Evolutionary conservation across 2,797 vertebrate genomes (phyloP), one percentile per base, ranked within the genome.

Genomic region (Trachurus trachurus): DNA sequence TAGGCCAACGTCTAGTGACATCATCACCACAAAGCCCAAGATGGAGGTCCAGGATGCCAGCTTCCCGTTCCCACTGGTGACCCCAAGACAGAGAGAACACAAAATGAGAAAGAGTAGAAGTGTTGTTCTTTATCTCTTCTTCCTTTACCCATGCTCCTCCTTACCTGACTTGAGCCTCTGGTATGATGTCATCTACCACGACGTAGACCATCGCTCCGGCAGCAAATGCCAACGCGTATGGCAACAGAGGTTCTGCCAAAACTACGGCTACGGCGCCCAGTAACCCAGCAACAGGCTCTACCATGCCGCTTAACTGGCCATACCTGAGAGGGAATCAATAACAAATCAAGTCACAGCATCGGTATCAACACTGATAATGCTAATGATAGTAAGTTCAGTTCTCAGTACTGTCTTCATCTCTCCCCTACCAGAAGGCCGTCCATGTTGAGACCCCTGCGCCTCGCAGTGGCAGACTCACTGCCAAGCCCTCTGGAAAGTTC

Each of bases 191-290:
- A 0, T 99, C 98, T 71, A 97, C 94, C 73, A 99, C 98, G 76
- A 99, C 98, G 0, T 97, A 99, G 64, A 99, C 96, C 98, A 99
- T 99, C 0, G 98, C 98, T 0, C 98, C 98, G 0, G 98, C 98
- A 0, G 98, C 98, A 2, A 99, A 99, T 0, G 97, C 97, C 90
- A 99, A 84, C 0, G 98, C 97, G 0, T 98, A 99, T 0, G 98
- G 98, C 50, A 99, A 88, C 31, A 99, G 87, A 0, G 98, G 98
- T 79, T 98, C 96, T 0, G 96, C 97, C 84, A 98, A 17, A 34
- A 95, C 96, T 61, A 99, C 94, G 0, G 98, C 96, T 0, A 96
- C 47, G 9, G 98, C 97, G 0, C 98, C 98, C 0, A 97, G 85
- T 34, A 96, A 2, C 0, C 98, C 98, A 0, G 97, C 97, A 1